A percentile compares a stretch with the other conserved stretches of the same genome.
Conservation (phyloP, 2,797 vertebrate species). For the Bradypodion ventrale region DNA sequence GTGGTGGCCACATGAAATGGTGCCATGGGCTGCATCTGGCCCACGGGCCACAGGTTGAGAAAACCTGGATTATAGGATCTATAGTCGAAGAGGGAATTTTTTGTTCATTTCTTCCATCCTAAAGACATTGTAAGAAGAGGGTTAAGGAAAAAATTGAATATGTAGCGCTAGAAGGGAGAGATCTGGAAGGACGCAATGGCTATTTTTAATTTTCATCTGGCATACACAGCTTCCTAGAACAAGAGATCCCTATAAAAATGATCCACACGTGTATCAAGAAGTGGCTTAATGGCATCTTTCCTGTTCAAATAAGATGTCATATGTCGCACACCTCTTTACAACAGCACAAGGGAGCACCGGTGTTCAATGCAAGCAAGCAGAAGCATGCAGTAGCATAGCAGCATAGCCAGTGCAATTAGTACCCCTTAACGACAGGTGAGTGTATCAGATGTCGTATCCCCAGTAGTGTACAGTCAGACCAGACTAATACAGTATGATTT, state of each 20-base stretch:
- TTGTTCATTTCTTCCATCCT: neutral
- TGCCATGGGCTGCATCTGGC: too few relatives aligned
- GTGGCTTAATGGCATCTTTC: slow-evolving; percentile 2
- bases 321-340: slow-evolving; percentile 30
- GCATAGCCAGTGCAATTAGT: slow-evolving; percentile 65
- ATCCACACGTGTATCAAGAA: neutral
- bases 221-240: neutral
- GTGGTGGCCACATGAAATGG: too few relatives aligned
- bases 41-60: too few relatives aligned
- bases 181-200: neutral
- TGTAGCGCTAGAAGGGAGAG: neutral
- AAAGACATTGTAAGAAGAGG: neutral
- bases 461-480: slow-evolving; percentile 64
- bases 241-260: neutral
- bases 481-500: slow-evolving; percentile 70
- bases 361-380: slow-evolving; percentile 35
- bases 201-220: neutral
- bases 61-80: too few relatives aligned
- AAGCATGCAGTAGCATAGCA: slow-evolving; percentile 48
- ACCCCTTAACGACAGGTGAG: slow-evolving; percentile 48
- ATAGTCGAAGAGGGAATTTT: too few relatives aligned
- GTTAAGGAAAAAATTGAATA: neutral
- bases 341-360: slow-evolving; percentile 1
- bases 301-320: neutral
- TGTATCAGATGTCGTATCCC: slow-evolving; percentile 42